Conservation (phyloP, 2,888 invertebrate species). For the Sussaba pulchella region DNA sequence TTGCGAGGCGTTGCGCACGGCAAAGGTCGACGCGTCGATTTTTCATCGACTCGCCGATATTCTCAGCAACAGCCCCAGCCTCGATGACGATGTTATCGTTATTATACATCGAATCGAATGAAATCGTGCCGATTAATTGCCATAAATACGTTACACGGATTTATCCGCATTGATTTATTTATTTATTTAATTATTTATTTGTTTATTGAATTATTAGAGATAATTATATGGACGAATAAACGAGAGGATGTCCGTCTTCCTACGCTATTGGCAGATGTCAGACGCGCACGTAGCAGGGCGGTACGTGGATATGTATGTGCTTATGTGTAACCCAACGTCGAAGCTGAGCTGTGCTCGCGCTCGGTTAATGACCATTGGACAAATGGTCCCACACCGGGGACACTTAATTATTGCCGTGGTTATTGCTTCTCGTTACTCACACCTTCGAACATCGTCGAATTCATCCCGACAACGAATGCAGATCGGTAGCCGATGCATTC, state of each 20-base stretch:
- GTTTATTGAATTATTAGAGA: conserved; percentile 26
- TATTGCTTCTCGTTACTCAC: conserved; percentile 67
- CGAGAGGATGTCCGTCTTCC: conserved; percentile 42
- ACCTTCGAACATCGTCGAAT: conserved; percentile 62
- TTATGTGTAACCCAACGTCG: conserved; percentile 16
- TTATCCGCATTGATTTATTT: conserved; percentile 24
- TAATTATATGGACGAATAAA: conserved; percentile 56
- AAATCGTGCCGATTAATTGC: conserved; percentile 42
- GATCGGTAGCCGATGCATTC: conserved; percentile 44
- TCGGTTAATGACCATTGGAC: conserved; percentile 64
- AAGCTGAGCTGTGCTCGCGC: conserved; percentile 47
- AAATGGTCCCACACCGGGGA: conserved; percentile 65
- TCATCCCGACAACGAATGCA: conserved; percentile 58
- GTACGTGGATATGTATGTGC: no score
- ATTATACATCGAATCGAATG: conserved; percentile 22
- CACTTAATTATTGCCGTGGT: conserved; percentile 65
- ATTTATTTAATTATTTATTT: conserved; percentile 41
- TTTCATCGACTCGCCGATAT: background rate
- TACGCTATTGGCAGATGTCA: conserved; percentile 24
- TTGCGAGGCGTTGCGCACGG: background rate
- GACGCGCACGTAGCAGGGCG: background rate
- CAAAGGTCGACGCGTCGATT: background rate
- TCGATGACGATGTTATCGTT: conserved; percentile 11
- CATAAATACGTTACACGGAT: conserved; percentile 14
- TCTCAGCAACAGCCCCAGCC: no score